Conservation (phyloP, 1,140 invertebrate species). For the Thaumatotibia leucotreta region DNA sequence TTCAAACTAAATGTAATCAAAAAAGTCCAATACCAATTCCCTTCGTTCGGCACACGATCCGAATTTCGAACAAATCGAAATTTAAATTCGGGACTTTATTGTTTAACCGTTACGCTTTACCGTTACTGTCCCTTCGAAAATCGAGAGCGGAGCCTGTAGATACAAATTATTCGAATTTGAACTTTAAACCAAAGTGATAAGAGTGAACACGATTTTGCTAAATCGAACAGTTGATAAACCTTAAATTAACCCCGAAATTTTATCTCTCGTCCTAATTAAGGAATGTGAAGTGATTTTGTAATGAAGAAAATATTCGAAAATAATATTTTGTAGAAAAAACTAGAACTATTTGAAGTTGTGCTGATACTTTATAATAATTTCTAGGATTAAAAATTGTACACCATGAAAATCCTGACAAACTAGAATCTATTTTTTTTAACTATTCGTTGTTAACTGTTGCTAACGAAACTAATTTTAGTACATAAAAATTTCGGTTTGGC, state of each 20-base stretch:
- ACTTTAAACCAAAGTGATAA: conserved; percentile 18
- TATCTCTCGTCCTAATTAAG: conserved; percentile 9
- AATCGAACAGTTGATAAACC: conserved; percentile 38
- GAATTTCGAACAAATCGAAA: conserved; percentile 18
- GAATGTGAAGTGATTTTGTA: conserved; percentile 8
- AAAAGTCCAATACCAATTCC: conserved; percentile 1
- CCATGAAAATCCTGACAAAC: too few relatives aligned
- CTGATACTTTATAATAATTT: not conserved
- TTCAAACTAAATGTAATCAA: not conserved
- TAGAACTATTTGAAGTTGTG: not conserved
- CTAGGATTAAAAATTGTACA: not conserved
- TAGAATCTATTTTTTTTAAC: not conserved
- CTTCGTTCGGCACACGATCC: not conserved
- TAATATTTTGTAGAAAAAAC: not conserved
- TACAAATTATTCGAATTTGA: conserved; percentile 15
- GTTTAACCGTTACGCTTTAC: conserved; percentile 45
- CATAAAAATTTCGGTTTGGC: not conserved
- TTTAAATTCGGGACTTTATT: conserved; percentile 45
- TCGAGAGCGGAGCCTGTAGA: conserved; percentile 33
- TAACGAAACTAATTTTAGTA: not conserved
- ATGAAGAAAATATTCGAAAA: not conserved
- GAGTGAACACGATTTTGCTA: conserved; percentile 14
- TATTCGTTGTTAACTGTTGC: not conserved
- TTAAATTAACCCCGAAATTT: conserved; percentile 35
- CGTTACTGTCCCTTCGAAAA: conserved; percentile 51